Base-by-base conservation (phyloP, 2,113 vertebrate genomes). In the Puffinus mauretanicus region DNA sequence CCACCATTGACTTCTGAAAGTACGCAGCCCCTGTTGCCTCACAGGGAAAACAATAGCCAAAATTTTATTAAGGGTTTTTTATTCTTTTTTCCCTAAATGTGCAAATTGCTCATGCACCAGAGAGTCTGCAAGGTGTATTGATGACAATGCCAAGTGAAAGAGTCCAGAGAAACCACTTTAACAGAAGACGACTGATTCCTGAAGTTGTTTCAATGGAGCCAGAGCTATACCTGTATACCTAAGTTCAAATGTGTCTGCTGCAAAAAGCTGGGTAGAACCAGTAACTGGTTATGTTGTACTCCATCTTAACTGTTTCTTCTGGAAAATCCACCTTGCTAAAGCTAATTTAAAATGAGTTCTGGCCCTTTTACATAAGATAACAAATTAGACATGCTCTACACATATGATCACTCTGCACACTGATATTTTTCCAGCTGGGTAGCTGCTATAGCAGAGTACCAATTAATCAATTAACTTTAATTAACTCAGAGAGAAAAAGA, bases 391-490 rank as follows among this genome's bases (percentile, higher is more conserved):
- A 38, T 76, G 52, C 67, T 80, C 20, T 44, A 72, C 76, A 65
- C 36, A n/a, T 73, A 91, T 38, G 54, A 84, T 81, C 69, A 38
- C 40, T 85, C 78, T 52, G 32, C 85, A 73, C 40, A 54, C 2
- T 80, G 76, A 46, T 76, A 76, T 38, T 92, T 90, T 86, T 92
- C 66, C 62, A 94, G 73, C 36, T 84, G 55, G 51, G 55, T 78
- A 73, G 91, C 9, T 88, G 52, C 70, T 85, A 62, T 4, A 88
- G 70, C 42, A 71, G 61, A 79, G 34, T 72, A 58, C 11, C n/a
- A 82, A 76, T 92, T 90, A 80, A 94, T 90, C 82, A 67, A 92
- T 80, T 86, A 92, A 60, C 47, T 88, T 90, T 76, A 89, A 95
- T 94, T 94, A 95, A 78, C 61, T 67, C 57, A 22, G 52, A 82